Conservation (phyloP, 2,797 vertebrate genomes). For the Pangasius sanitwongsei region DNA sequence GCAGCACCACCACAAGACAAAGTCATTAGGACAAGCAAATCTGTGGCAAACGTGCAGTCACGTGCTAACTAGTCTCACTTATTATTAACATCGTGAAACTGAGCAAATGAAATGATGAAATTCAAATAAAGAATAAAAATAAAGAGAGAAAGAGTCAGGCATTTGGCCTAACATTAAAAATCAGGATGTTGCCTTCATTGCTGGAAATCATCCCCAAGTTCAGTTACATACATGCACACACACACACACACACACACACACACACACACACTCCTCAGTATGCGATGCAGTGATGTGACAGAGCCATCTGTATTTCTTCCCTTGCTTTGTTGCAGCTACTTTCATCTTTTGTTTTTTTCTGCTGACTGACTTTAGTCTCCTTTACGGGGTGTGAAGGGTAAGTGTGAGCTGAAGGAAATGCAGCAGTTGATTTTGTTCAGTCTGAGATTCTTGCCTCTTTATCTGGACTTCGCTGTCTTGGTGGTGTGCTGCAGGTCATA, state of each 20-base stretch:
- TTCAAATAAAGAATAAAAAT: neutral
- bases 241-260: neutral
- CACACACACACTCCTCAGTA: neutral
- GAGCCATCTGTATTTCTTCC: neutral
- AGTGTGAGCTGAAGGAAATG: neutral
- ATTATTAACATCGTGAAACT: neutral
- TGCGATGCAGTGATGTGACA: neutral
- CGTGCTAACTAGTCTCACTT: neutral
- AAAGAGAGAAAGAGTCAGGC: neutral
- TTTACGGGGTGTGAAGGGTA: neutral
- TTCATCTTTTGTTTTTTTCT: slow-evolving; percentile 17
- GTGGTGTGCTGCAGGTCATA: neutral
- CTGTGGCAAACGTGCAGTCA: neutral
- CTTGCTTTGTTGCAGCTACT: neutral
- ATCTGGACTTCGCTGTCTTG: neutral
- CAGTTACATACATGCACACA: neutral
- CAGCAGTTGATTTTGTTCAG: neutral
- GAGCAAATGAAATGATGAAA: neutral
- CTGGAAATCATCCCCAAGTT: neutral
- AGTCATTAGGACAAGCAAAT: slow-evolving; percentile 28
- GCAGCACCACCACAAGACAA: neutral
- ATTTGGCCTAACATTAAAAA: neutral
- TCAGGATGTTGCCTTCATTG: neutral
- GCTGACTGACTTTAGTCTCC: neutral
- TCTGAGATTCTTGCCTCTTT: neutral